phyloP scores from a whole-genome alignment of 2,888 invertebrate species.

The Tenthredo distinguenda region DNA sequence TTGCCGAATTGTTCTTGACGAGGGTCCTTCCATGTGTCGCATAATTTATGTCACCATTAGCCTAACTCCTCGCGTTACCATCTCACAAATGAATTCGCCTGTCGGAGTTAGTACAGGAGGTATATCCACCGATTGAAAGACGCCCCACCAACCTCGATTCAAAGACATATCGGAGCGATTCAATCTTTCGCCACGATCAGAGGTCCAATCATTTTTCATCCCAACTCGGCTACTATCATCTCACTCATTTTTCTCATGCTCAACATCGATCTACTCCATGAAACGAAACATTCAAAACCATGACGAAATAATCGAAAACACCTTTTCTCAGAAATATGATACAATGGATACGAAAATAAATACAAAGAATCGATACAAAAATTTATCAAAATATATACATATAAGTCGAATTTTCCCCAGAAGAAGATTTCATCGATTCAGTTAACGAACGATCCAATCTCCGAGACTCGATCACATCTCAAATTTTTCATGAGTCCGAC shows the following conservation, averaged over 20 bases:
- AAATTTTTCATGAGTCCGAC: too few species aligned
- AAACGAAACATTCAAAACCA: not conserved
- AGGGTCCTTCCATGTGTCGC: slow-evolving; percentile 42
- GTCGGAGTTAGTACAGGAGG: not conserved
- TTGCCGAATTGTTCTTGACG: not conserved
- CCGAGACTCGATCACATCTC: too few species aligned
- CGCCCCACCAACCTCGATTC: not conserved
- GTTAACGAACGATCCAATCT: too few species aligned
- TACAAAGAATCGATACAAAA: not conserved
- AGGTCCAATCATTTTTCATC: not conserved
- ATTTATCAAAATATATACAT: not conserved
- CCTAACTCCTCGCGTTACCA: not conserved
- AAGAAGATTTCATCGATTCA: not conserved
- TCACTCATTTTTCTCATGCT: not conserved
- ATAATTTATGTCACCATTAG: slow-evolving; percentile 46
- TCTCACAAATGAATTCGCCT: slow-evolving; percentile 41
- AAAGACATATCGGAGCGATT: not conserved
- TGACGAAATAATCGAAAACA: not conserved
- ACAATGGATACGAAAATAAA: too few species aligned
- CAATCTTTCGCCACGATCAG: not conserved
- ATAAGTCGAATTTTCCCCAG: not conserved
- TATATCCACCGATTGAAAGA: not conserved
- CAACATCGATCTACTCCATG: not conserved
- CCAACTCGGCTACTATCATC: not conserved
- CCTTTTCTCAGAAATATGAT: not conserved